Evolutionary conservation across 2,113 vertebrate species (phyloP), one percentile per base, ranked within the genome.

Genomic region (Gymnarchus niloticus): DNA sequence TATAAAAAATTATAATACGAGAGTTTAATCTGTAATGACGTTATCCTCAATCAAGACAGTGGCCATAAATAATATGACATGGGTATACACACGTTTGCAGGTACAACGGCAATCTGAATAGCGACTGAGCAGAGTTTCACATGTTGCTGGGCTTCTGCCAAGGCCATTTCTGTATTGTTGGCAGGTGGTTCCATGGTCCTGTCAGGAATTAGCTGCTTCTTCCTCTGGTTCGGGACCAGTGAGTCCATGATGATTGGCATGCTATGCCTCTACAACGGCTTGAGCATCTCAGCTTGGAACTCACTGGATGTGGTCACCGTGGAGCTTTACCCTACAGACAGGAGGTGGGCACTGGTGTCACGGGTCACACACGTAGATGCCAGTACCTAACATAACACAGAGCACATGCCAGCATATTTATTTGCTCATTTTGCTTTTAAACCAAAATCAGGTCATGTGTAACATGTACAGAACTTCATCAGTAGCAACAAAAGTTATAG

Each of bases 221-320:
- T 99, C 88, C 92, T 99, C 82, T 99, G 97, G 97, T 99, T 99
- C 77, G 98, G 98, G 91, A 99, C 96, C 90, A 99, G 97, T 14
- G 97, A 99, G 91, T 97, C 98, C 86, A 99, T 99, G 97, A 99
- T 99, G 98, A 99, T 99, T 86, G 98, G 98, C 69, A 99, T 99
- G 97, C 91, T 99, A 85, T 99, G 98, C 90, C 95, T 99, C 59
- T 99, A 99, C 90, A 99, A 99, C 0, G 98, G 98, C 41, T 93
- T 99, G 90, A 99, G 98, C 87, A 99, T 99, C 89, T 99, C 98
- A 4, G 98, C 98, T 0, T 99, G 98, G 98, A 99, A 99, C 90
- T 99, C 98, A 5, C 93, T 99, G 9, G 98, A 99, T 81, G 98
- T 99, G 85, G 95, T 99, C 90, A 99, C 98, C 0, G 97, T 98